Base-by-base conservation (phyloP, 2,888 invertebrate species). In the Agrotis puta region DNA sequence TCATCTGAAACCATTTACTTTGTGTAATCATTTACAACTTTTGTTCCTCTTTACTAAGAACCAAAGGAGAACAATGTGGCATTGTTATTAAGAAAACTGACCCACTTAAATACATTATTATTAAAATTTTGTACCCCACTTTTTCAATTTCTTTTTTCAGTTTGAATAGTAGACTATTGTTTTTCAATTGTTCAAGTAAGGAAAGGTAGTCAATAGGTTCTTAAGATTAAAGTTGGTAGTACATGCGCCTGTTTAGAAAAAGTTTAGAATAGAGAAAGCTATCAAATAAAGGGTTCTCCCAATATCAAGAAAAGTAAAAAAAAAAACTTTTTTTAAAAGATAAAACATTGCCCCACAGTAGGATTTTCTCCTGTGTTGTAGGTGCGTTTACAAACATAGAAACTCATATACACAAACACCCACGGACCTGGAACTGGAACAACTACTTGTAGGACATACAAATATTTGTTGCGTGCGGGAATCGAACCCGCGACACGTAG, bases 1-100 rank as follows among this genome's bases (percentile, higher is more conserved):
- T 64, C 61, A 67, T 47, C 39, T 39, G 43, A 54, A 62, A n/a
- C 51, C 18, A 45, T 9, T 14, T 24, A 54, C 48, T 39, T 50
- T 39, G 53, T 59, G 53, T 59, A 63, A 53, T 16, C 47, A 53
- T 48, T 27, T 27, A 22, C 18, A 27, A 24, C 16, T 18, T 27
- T 13, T 27, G 9, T 27, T 27, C 24, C 18, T 0, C 24, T 24
- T 24, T 24, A 0, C 9, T 11, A 18, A 27, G 18, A 27, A 2
- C 18, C 0, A 18, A 16, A 22, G 4, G 11, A 54, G 54, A 27
- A 53, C 1, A 24, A 24, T 24, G 16, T 24, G 24, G 7, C 39
- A 11, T 39, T 18, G 9, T 24, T 51, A 54, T 39, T 27, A 9
- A 54, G 27, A 54, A 18, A 24, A 2, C 27, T 4, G 27, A 18